Percentiles rank a stretch among this genome's conserved stretches.
Evolutionary conservation across 2,797 vertebrate species (phyloP).

Genomic region (Mionectes olivaceus): DNA sequence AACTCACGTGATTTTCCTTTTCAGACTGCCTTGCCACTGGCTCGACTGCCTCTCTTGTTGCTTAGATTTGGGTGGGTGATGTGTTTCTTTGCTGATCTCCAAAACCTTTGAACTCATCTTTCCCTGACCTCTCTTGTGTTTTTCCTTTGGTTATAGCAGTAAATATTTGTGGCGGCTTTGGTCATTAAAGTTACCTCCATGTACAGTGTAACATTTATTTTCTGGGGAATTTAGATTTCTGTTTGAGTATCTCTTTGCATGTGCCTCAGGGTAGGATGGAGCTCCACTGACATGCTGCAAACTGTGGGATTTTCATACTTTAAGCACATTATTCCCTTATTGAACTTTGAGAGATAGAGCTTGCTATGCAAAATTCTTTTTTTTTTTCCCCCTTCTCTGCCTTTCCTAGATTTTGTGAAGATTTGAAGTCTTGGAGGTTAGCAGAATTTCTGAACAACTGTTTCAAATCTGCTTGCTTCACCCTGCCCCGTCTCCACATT

Average conservation of each 20-base stretch:
- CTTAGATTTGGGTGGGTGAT: neutral
- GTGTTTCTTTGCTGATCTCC: neutral
- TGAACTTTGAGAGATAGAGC: neutral
- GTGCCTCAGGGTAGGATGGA: neutral
- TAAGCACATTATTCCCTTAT: neutral
- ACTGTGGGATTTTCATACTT: neutral
- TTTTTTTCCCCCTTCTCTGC: neutral
- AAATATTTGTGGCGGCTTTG: neutral
- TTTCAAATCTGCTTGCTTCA: neutral
- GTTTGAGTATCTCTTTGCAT: neutral
- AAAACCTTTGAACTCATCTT: neutral
- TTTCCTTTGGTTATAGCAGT: neutral
- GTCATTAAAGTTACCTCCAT: neutral
- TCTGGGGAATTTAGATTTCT: neutral
- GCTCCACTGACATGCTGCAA: neutral
- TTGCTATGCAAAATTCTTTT: neutral
- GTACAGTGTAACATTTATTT: neutral
- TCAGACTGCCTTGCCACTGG: neutral
- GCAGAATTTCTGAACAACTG: neutral
- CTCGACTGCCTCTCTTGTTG: neutral
- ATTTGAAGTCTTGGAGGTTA: neutral
- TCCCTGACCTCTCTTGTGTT: neutral
- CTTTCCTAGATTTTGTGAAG: neutral
- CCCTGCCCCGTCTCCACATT: no score
- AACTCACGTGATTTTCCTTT: neutral